phyloP scores from a whole-genome alignment of 1,140 invertebrate genomes.

The Scylla paramamosain region DNA sequence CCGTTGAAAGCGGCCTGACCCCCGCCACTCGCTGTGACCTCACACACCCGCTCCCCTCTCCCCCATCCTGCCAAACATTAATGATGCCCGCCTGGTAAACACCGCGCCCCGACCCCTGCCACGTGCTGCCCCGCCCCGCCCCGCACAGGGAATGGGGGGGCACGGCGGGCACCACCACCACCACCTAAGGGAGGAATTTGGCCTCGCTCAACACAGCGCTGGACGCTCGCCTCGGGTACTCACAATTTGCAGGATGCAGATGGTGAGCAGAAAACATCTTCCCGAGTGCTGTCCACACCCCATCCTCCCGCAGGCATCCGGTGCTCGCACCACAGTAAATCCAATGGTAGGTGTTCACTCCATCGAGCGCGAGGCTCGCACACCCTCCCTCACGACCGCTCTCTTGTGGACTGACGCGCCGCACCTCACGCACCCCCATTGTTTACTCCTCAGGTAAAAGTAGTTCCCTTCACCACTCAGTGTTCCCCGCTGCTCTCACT shows the following conservation, averaged over 20 bases:
- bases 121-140: neutral
- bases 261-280: constrained; percentile 67
- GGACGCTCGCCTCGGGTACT: constrained; percentile 31
- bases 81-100: neutral
- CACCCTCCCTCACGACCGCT: constrained; percentile 49
- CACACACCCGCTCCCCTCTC: no score
- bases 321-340: neutral
- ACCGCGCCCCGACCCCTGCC: neutral
- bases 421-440: neutral
- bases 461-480: neutral
- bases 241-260: constrained; percentile 67
- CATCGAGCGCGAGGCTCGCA: neutral
- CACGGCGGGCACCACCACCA: neutral
- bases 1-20: no score
- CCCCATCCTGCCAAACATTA: no score
- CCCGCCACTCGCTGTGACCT: no score
- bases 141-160: neutral
- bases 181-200: neutral
- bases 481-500: no score
- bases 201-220: neutral
- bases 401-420: constrained; percentile 37
- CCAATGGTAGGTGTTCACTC: neutral
- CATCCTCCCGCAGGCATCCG: constrained; percentile 49
- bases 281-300: constrained; percentile 67
- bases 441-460: constrained; percentile 13